phyloP scores from a whole-genome alignment of 2,113 vertebrate species.

The Antennarius striatus region DNA sequence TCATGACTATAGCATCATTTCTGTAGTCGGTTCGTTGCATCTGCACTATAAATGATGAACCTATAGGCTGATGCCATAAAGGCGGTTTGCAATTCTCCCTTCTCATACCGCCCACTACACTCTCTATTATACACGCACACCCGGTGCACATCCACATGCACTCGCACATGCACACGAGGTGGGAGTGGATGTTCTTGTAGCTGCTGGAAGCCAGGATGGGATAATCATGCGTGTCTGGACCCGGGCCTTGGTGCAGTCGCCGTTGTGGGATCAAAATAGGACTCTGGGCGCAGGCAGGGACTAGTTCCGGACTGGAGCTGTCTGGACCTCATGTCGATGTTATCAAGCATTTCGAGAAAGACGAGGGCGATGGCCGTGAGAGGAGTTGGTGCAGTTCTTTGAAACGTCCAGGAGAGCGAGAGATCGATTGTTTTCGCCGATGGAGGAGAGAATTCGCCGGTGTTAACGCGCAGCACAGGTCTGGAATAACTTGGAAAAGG shows the following conservation, averaged over 20 bases:
- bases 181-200: constrained; percentile 66
- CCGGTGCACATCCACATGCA: neutral
- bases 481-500: constrained; percentile 56
- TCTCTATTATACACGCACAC: constrained; percentile 1
- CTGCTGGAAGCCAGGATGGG: constrained; percentile 75
- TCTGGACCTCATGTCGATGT: constrained; percentile 54
- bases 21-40: constrained; percentile 33
- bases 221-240: constrained; percentile 77
- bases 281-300: constrained; percentile 66
- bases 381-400: constrained; percentile 58
- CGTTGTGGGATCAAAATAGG: constrained; percentile 68
- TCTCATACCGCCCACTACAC: constrained; percentile 50
- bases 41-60: constrained; percentile 54
- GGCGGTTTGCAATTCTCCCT: constrained; percentile 34
- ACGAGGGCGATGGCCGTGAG: constrained; percentile 54
- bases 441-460: constrained; percentile 56
- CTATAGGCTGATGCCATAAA: constrained; percentile 49
- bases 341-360: constrained; percentile 52
- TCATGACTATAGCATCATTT: constrained; percentile 25
- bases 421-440: constrained; percentile 46
- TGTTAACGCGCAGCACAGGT: constrained; percentile 38
- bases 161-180: constrained; percentile 52
- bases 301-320: constrained; percentile 55
- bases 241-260: constrained; percentile 74
- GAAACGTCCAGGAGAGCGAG: constrained; percentile 38